These are phyloP conservation scores for Margaritifera margaritifera DNA, from an alignment of 2,888 invertebrate species.

Conservation along the genomic window DNA sequence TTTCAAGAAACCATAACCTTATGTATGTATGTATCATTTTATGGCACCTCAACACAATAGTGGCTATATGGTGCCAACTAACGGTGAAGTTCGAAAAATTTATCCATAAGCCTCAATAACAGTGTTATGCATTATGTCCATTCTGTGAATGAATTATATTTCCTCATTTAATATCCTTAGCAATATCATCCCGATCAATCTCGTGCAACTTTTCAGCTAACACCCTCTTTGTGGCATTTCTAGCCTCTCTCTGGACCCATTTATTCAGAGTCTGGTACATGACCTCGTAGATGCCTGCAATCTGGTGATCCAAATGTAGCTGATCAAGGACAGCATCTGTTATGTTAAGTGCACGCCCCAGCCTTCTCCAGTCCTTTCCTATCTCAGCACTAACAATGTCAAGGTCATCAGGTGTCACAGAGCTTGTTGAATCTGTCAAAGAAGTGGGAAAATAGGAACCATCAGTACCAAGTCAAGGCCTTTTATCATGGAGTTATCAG, in stretches of 20 bases:
- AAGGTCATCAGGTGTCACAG: constrained; percentile 16
- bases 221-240: constrained; percentile 16
- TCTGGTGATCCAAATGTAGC: too few species aligned
- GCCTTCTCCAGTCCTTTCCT: constrained; percentile 34
- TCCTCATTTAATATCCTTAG: constrained; percentile 3
- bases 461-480: too few species aligned
- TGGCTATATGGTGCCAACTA: too few species aligned
- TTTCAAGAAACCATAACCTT: too few species aligned
- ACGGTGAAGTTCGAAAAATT: too few species aligned
- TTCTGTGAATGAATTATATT: too few species aligned
- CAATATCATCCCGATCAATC: constrained; percentile 31
- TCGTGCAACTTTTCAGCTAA: constrained; percentile 28
- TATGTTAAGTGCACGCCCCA: constrained; percentile 33
- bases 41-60: too few species aligned
- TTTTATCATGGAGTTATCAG: too few species aligned
- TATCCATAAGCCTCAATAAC: too few species aligned
- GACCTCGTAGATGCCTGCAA: constrained; percentile 7
- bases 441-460: too few species aligned
- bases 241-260: constrained; percentile 24
- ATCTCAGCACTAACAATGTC: constrained; percentile 35
- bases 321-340: constrained; percentile 14
- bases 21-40: too few species aligned
- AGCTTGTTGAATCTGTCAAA: constrained; percentile 6
- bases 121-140: too few species aligned
- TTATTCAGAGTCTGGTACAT: constrained; percentile 22